Conservation (phyloP, 2,797 vertebrate species). For the Nyctalus aviator region DNA sequence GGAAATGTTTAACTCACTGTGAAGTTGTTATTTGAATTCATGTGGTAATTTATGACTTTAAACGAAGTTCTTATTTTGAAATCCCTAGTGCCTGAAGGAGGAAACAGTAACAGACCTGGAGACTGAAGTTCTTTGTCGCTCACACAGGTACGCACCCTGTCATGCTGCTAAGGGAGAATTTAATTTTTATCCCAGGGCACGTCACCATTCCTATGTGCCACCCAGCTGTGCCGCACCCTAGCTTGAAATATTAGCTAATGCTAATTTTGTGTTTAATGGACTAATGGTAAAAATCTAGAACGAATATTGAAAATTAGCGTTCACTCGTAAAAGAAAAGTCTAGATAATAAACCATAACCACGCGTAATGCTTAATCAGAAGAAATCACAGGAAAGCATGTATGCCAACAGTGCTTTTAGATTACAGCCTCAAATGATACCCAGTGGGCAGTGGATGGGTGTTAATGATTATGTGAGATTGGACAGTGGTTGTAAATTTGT, state of each 20-base stretch:
- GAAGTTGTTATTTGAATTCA: conserved; percentile 50
- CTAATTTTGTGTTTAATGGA: conserved; percentile 18
- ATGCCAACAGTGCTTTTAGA: background rate
- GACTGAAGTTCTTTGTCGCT: conserved; percentile 71
- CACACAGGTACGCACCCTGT: conserved; percentile 72
- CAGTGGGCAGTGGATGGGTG: background rate
- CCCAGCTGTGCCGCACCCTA: background rate
- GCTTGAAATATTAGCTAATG: conserved; percentile 21
- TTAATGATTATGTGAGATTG: background rate
- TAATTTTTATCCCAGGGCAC: background rate
- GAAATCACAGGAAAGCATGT: background rate
- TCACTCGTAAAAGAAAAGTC: background rate
- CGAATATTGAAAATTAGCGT: background rate
- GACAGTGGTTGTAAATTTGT: background rate
- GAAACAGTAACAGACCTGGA: conserved; percentile 80
- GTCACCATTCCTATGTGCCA: background rate
- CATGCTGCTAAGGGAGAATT: background rate
- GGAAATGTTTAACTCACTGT: conserved; percentile 49
- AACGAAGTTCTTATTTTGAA: conserved; percentile 80
- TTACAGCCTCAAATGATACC: background rate
- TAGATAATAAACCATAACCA: conserved; percentile 29
- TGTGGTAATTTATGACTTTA: conserved; percentile 71
- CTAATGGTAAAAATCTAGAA: conserved; percentile 19
- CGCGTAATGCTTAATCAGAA: background rate
- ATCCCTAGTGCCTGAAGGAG: conserved; percentile 79